Evolutionary conservation across 2,113 vertebrate genomes (phyloP).

Genomic region (Phylloscopus trochiloides): DNA sequence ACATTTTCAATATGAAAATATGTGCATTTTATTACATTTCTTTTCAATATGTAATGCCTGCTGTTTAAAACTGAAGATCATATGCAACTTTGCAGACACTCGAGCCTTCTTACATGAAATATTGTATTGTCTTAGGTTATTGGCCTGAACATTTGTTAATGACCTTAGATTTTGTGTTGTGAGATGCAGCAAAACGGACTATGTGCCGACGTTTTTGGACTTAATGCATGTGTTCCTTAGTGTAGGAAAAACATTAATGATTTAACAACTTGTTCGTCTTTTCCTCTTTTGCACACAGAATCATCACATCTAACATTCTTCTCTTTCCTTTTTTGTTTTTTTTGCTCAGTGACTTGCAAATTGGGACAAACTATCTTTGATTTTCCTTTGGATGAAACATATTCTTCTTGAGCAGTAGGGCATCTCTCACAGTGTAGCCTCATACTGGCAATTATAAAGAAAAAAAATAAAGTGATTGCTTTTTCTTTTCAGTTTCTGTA

Average conservation of each 20-base stretch:
- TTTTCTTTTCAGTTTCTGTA: background rate
- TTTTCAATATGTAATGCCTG: background rate
- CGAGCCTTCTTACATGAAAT: background rate
- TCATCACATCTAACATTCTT: background rate
- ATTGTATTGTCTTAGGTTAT: background rate
- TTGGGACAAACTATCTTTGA: background rate
- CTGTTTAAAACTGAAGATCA: background rate
- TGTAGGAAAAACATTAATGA: background rate
- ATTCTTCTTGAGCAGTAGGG: background rate
- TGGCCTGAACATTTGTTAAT: background rate
- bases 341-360: background rate
- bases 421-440: background rate
- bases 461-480: background rate
- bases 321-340: background rate
- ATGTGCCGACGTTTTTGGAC: background rate
- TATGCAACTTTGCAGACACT: background rate
- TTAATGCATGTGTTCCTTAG: background rate
- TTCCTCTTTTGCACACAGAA: background rate
- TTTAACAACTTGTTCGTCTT: background rate
- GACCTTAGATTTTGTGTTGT: background rate
- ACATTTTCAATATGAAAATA: background rate
- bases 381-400: background rate
- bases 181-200: background rate
- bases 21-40: background rate
- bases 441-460: background rate